Percentiles rank a stretch among this genome's conserved stretches.
Conservation (phyloP, 2,888 invertebrate genomes). For the Apamea monoglypha region DNA sequence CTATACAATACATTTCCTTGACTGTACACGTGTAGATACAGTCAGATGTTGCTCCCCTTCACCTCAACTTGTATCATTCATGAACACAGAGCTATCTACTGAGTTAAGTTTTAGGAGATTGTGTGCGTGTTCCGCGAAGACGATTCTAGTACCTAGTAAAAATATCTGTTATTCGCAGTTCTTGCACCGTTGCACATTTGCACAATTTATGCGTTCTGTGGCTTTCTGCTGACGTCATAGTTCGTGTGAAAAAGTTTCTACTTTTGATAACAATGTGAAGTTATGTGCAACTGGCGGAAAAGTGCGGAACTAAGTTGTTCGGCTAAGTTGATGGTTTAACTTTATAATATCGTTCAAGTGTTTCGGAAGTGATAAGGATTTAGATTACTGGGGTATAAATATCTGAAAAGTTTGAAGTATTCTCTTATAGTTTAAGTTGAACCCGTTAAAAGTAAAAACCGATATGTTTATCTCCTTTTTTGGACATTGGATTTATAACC, state of each 20-base stretch:
- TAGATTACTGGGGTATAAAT: slow-evolving; percentile 39
- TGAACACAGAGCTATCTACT: slow-evolving; percentile 2
- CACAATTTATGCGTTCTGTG: slow-evolving; percentile 51
- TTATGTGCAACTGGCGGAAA: slow-evolving; percentile 26
- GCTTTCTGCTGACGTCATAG: slow-evolving; percentile 36
- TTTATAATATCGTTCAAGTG: slow-evolving; percentile 37
- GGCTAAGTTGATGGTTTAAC: slow-evolving; percentile 13
- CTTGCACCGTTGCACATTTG: slow-evolving; percentile 44
- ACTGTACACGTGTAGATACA: not conserved
- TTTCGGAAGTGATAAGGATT: slow-evolving; percentile 47
- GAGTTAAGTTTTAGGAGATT: not conserved
- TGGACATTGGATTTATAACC: not conserved
- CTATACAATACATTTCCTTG: not conserved
- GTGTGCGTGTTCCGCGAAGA: slow-evolving; percentile 12
- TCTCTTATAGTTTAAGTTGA: not conserved
- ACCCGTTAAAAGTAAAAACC: not conserved
- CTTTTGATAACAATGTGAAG: slow-evolving; percentile 45
- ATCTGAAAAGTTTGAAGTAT: slow-evolving; percentile 16
- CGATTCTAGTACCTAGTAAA: slow-evolving; percentile 7
- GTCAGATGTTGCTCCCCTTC: not conserved
- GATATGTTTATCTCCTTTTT: not conserved
- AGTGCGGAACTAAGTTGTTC: slow-evolving; percentile 13
- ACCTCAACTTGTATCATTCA: slow-evolving; percentile 23
- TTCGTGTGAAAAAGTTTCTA: slow-evolving; percentile 39
- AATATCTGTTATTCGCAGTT: slow-evolving; percentile 37